phyloP scores from a whole-genome alignment of 2,113 vertebrate species.

The Spheniscus mendiculus region DNA sequence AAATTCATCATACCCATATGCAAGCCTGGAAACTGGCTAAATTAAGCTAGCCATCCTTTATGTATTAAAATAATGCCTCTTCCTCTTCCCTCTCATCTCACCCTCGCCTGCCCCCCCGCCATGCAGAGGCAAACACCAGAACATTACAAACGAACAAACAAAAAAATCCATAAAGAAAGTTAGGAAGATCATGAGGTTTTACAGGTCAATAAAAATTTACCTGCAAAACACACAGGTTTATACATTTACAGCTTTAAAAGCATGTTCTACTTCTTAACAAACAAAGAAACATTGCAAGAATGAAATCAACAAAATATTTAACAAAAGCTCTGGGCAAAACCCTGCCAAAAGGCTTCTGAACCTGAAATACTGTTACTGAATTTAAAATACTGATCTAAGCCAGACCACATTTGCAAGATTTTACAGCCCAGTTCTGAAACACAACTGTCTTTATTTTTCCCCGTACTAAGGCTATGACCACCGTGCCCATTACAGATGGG shows the following conservation, averaged over 20 bases:
- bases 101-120: background rate
- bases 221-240: background rate
- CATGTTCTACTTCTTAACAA: background rate
- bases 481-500: background rate
- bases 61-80: background rate
- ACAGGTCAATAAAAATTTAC: background rate
- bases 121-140: background rate
- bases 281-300: background rate
- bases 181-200: background rate
- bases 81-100: background rate
- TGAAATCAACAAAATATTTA: background rate
- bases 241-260: background rate
- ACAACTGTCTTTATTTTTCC: background rate
- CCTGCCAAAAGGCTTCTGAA: background rate
- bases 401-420: background rate
- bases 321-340: background rate
- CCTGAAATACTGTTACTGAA: background rate
- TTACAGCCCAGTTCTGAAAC: background rate
- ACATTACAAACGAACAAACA: background rate
- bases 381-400: background rate
- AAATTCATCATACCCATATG: background rate
- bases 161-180: background rate
- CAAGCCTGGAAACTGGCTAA: background rate
- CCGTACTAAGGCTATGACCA: background rate
- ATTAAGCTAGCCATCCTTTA: background rate